phyloP scores from a whole-genome alignment of 2,113 vertebrate genomes.

The Odocoileus hemionus region DNA sequence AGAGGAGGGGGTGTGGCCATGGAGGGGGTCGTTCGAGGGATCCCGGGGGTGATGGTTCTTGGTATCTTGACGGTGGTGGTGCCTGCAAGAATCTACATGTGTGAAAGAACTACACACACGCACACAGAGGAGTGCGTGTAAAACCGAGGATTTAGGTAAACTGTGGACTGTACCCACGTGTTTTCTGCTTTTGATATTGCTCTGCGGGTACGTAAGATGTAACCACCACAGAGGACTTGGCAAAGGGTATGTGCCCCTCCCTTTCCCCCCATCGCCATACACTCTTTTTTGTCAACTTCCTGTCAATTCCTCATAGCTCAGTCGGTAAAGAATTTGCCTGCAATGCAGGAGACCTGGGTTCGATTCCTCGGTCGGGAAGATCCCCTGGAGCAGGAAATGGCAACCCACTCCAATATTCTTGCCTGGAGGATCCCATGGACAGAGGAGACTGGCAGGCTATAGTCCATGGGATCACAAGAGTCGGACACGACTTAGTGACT shows the following conservation, averaged over 20 bases:
- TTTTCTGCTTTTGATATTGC: not conserved
- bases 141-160: not conserved
- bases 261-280: not conserved
- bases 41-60: rapidly evolving
- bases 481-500: not conserved
- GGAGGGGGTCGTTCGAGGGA: rapidly evolving
- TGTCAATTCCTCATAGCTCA: not conserved
- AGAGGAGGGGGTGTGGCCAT: not conserved
- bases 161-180: rapidly evolving
- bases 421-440: not conserved
- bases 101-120: not conserved
- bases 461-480: not conserved
- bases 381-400: not conserved
- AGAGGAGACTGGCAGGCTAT: not conserved
- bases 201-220: rapidly evolving
- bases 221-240: not conserved
- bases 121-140: rapidly evolving
- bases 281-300: not conserved
- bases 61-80: not conserved
- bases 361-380: not conserved
- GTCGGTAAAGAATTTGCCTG: not conserved
- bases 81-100: rapidly evolving
- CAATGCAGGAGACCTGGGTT: not conserved
- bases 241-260: not conserved
- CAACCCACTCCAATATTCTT: not conserved